Percentiles rank a stretch among this genome's conserved stretches.
These are phyloP conservation scores for Champsocephalus gunnari DNA, from an alignment of 2,797 vertebrate genomes.

Conservation along the genomic window DNA sequence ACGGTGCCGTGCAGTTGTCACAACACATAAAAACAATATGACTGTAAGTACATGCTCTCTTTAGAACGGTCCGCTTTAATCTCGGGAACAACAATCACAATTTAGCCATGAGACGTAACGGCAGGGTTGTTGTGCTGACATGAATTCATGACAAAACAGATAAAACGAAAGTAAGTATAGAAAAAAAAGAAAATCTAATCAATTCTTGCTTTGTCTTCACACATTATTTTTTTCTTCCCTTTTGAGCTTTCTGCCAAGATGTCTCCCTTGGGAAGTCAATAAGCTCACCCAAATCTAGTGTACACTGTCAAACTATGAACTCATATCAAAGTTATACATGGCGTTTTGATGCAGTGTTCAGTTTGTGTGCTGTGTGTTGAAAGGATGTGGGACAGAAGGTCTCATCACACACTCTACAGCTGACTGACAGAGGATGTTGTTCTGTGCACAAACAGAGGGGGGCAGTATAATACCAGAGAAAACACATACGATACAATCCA, in stretches of 20 bases:
- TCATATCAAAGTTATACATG: constrained; percentile 67
- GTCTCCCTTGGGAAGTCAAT: constrained; percentile 60
- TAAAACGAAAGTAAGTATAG: constrained; percentile 60
- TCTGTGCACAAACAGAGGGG: constrained; percentile 64
- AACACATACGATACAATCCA: constrained; percentile 15
- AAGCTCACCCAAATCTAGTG: constrained; percentile 60
- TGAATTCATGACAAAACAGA: constrained; percentile 68
- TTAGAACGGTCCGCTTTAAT: constrained; percentile 74
- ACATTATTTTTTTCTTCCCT: constrained; percentile 43
- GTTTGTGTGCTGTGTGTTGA: constrained; percentile 34
- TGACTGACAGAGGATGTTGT: constrained; percentile 26
- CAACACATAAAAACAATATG: constrained; percentile 67
- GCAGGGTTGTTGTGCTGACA: constrained; percentile 61
- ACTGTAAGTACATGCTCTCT: constrained; percentile 70
- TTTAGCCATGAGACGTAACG: constrained; percentile 62
- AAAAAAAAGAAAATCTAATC: constrained; percentile 63
- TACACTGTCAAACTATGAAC: constrained; percentile 68
- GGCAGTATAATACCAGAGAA: constrained; percentile 80
- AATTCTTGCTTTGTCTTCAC: constrained; percentile 63
- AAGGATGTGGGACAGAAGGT: constrained; percentile 50
- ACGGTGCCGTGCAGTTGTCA: constrained; percentile 68
- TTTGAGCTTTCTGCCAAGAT: constrained; percentile 65
- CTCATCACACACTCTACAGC: constrained; percentile 14
- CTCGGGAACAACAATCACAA: constrained; percentile 66
- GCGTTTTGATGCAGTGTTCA: constrained; percentile 40